Base-by-base conservation (phyloP, 2,888 invertebrate species). In the Drosophila suboccidentalis region DNA sequence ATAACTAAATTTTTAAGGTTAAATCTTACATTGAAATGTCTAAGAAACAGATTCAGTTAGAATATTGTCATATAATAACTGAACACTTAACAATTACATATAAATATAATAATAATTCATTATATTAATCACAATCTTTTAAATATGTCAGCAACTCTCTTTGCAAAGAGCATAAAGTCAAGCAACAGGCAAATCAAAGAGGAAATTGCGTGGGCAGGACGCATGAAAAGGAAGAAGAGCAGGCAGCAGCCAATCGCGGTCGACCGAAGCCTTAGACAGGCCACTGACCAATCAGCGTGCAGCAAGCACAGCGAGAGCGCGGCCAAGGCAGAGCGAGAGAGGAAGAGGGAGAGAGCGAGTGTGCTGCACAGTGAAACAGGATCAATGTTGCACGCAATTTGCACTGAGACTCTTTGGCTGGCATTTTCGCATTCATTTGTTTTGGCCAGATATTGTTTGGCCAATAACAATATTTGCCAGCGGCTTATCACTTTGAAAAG, bases 351-450 rank as follows among this genome's bases (percentile, higher is more conserved):
- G 61, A 32, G 34, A 22, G 36, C 10, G 22, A 49, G 36, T 34
- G 15, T 38, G 49, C 17, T 60, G 63, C 44, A 53, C 80, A 58
- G 54, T 60, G 75, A 66, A 61, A 67, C 82, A 54, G 88, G 76
- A 88, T 86, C 71, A 85, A 73, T 41, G 75, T 69, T 68, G 49
- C 80, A 54, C 68, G 60, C 79, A 68, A 68, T 72, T 78, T 57
- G 41, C 22, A 39, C 41, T 44, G 17, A 46, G 49, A 26, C 59
- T 22, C 62, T 11, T 53, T 34, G 36, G 15, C 32, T 51, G 26
- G 62, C 54, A 47, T 13, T 34, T 66, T 51, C 34, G 15, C n/a
- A 49, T 32, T 5, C 29, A 34, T 19, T 36, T 50, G n/a, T 11
- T 34, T 51, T 60, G 57, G 22, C 74, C 55, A 54, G 3, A n/a